Percentiles rank a stretch among this genome's conserved stretches.
Conservation (phyloP, 2,888 invertebrate species). For the Meteorus colon region DNA sequence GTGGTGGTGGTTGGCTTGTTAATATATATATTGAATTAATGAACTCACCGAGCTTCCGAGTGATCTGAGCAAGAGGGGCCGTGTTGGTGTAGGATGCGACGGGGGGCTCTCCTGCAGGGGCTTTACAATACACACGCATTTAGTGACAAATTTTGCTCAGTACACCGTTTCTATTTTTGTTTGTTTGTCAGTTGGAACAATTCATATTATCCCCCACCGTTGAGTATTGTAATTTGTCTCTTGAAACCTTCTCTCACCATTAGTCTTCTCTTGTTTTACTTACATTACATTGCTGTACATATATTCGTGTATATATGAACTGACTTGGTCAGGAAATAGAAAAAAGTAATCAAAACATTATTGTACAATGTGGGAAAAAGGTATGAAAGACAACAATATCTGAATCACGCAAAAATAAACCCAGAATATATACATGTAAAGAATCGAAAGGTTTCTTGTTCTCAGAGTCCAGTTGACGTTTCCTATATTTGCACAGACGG, state of each 20-base stretch:
- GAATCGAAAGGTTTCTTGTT: neutral
- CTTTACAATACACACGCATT: conserved; percentile 72
- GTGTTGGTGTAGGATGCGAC: conserved; percentile 86
- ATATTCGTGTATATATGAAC: neutral
- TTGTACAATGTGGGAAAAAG: neutral
- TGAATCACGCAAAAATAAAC: neutral
- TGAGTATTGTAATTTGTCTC: conserved; percentile 27
- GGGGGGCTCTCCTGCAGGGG: conserved; percentile 76
- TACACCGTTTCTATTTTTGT: conserved; percentile 33
- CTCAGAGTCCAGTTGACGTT: neutral
- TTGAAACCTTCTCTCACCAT: neutral
- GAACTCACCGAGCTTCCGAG: conserved; percentile 92
- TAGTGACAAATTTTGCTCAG: conserved; percentile 54
- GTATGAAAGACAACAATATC: neutral
- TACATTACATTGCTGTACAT: conserved; percentile 4
- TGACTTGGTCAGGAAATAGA: neutral
- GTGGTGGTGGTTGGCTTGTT: conserved; percentile 19
- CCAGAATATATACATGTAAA: neutral
- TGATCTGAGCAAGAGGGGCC: conserved; percentile 92
- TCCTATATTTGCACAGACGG: neutral
- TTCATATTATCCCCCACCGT: conserved; percentile 45
- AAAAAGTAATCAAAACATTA: conserved; percentile 8
- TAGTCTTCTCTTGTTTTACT: neutral
- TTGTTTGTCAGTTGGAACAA: conserved; percentile 26
- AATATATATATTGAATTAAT: conserved; percentile 50